Percentiles rank a stretch among this genome's conserved stretches.
These are phyloP conservation scores for Limonius californicus DNA, from an alignment of 1,140 invertebrate species.

Conservation along the genomic window DNA sequence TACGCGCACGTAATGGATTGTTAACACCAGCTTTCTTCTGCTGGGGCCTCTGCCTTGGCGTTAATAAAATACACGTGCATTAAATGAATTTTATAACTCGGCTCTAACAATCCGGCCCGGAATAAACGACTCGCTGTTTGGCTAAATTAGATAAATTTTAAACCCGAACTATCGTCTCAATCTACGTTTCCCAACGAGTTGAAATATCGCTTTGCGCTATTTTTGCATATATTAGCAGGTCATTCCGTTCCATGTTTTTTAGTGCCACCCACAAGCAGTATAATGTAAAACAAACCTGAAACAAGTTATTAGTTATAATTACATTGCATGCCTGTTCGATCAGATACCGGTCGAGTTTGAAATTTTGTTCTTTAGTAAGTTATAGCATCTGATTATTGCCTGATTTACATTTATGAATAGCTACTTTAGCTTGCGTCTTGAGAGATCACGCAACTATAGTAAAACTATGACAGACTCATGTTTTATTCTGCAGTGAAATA, in stretches of 20 bases:
- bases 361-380: constrained; percentile 44
- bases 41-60: too few species aligned
- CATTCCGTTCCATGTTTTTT: neutral
- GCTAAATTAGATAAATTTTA: too few species aligned
- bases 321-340: constrained; percentile 43
- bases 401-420: constrained; percentile 42
- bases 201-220: neutral
- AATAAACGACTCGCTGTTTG: too few species aligned
- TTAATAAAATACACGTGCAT: neutral
- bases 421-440: constrained; percentile 8
- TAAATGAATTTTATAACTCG: too few species aligned
- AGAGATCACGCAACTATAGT: constrained; percentile 32
- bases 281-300: constrained; percentile 42
- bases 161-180: too few species aligned
- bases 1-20: constrained; percentile 24
- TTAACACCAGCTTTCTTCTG: constrained; percentile 8
- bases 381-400: constrained; percentile 44
- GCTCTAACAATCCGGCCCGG: too few species aligned
- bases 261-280: constrained; percentile 21
- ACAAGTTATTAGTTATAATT: constrained; percentile 48
- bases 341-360: constrained; percentile 39
- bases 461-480: constrained; percentile 37
- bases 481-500: constrained; percentile 20
- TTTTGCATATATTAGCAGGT: neutral
- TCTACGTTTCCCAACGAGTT: too few species aligned